Base-by-base conservation (phyloP, 2,113 vertebrate species). In the Pelmatolapia mariae region DNA sequence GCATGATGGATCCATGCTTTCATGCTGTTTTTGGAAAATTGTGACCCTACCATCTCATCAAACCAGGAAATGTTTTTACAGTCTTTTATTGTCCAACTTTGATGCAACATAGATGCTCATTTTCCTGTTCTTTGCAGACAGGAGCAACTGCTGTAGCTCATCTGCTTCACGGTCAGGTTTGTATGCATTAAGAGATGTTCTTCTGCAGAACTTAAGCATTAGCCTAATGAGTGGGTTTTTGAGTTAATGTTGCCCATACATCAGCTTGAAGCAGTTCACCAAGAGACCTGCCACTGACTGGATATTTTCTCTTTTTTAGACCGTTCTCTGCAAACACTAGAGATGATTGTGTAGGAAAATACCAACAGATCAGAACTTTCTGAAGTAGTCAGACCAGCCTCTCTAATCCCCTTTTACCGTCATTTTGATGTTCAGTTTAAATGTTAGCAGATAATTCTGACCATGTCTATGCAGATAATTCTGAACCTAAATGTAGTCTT, bases 271-370 rank as follows among this genome's bases (percentile, higher is more conserved):
- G 68, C 40, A 7, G 40, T 73, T 26, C 8, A 29, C 22, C 22
- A 6, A 29, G 24, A 18, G 24, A 76, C 26, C 68, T 26, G 9
- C 9, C 0, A 2, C 68, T 47, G 9, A 18, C 68, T 0, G 24
- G 24, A 24, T 29, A 76, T 29, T 76, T 47, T 47, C 33, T 47
- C 19, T 29, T 26, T 45, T 76, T 45, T 73, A 45, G 68, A 76
- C 1, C 0, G 15, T 76, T 76, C 68, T 11, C 40, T 76, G 40
- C 47, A 29, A 76, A 47, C 15, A 18, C 13, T 47, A 29, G 22
- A 76, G 40, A 76, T 76, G 68, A 47, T 26, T 76, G 24, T 76
- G 40, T 26, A 26, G 40, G 40, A 76, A 29, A 76, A 1, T 76
- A 40, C 40, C 22, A 73, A 9, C 9, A 73, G 1, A 47, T 47